Conservation (phyloP, 2,113 vertebrate species). For the Tonatia bakeri region DNA sequence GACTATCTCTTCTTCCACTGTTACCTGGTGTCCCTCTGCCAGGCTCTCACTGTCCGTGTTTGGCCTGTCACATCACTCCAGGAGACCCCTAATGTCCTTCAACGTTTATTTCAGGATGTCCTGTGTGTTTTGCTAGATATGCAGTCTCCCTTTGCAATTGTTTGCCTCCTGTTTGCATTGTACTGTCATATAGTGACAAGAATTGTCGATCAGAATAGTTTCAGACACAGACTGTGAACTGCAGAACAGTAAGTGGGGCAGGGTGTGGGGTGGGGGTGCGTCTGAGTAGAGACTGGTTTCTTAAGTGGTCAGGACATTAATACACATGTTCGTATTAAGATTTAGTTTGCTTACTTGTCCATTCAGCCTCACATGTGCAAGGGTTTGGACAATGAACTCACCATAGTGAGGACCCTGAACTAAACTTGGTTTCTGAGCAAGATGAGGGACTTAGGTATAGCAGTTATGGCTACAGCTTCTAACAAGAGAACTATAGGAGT, state of each 20-base stretch:
- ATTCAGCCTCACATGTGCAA: background rate
- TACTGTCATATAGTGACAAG: conserved; percentile 12
- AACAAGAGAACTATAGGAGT: background rate
- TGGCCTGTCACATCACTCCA: background rate
- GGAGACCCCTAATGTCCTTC: background rate
- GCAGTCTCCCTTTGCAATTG: background rate
- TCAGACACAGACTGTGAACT: background rate
- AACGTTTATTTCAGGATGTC: background rate
- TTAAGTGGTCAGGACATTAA: background rate
- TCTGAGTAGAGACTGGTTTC: background rate
- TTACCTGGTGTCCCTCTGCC: background rate
- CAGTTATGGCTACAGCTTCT: background rate
- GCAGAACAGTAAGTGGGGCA: background rate
- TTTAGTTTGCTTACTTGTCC: background rate
- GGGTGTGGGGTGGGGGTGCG: too few relatives aligned
- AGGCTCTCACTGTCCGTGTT: background rate
- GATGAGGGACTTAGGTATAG: background rate
- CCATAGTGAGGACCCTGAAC: conserved; percentile 5
- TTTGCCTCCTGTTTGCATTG: background rate
- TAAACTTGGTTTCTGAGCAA: conserved; percentile 18
- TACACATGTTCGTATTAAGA: background rate
- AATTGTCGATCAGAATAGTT: background rate
- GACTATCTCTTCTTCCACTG: background rate
- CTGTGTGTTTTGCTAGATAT: background rate
- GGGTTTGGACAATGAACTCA: conserved; percentile 11